Evolutionary conservation across 2,888 invertebrate species (phyloP).

Genomic region (Yponomeuta cagnagella): DNA sequence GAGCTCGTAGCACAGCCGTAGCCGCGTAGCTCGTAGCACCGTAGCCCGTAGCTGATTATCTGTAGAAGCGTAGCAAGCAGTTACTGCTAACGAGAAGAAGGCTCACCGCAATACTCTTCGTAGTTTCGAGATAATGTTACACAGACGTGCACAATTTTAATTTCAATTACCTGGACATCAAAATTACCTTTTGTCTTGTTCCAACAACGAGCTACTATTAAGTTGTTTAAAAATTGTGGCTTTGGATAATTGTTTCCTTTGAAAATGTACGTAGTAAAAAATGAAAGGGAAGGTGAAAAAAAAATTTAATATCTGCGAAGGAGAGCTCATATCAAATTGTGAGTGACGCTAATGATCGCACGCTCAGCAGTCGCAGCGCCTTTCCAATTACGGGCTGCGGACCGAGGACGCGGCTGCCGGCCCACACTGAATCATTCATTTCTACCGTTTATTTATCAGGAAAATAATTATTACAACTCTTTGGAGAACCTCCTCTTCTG

Average conservation of each 20-base stretch:
- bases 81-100: slow-evolving; percentile 1
- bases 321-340: slow-evolving; percentile 47
- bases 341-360: slow-evolving; percentile 73
- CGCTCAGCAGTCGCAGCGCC: slow-evolving; percentile 46
- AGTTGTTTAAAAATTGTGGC: neutral
- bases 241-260: neutral
- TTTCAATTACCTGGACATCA: neutral
- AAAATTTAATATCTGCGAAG: slow-evolving; percentile 13
- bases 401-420: slow-evolving; percentile 4
- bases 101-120: neutral
- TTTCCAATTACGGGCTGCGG: slow-evolving; percentile 54
- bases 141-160: neutral
- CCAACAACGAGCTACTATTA: neutral
- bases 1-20: neutral
- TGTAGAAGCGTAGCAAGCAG: neutral
- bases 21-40: neutral
- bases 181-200: neutral
- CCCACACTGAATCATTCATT: neutral
- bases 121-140: neutral
- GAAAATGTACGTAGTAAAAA: neutral
- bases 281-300: slow-evolving; percentile 2
- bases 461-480: neutral
- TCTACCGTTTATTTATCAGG: neutral
- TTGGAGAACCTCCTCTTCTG: neutral
- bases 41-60: slow-evolving; percentile 5